Conservation (phyloP, 2,888 invertebrate species). For the Eugnorisma glareosa region DNA sequence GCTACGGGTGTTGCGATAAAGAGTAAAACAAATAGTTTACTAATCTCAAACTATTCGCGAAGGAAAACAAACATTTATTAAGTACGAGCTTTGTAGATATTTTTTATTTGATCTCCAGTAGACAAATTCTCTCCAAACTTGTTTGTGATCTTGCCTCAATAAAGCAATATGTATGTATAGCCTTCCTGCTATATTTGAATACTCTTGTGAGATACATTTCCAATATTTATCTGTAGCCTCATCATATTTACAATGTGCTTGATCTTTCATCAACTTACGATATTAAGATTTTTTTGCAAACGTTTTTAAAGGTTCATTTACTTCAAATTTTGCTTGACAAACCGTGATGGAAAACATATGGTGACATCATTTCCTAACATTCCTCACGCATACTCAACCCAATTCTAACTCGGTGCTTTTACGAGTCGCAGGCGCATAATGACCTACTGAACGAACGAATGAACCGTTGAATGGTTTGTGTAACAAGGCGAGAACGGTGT, state of each 20-base stretch:
- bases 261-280: conserved; percentile 13
- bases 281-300: conserved; percentile 7
- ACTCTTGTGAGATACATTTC: conserved; percentile 13
- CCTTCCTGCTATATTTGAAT: conserved; percentile 28
- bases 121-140: conserved; percentile 8
- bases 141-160: conserved; percentile 7
- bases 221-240: conserved; percentile 37
- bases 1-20: not conserved
- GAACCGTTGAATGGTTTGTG: conserved; percentile 50
- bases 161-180: conserved; percentile 28
- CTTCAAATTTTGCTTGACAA: conserved; percentile 18
- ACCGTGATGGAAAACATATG: conserved; percentile 26
- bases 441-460: conserved; percentile 52
- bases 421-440: conserved; percentile 50
- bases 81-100: not conserved
- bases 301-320: conserved; percentile 27
- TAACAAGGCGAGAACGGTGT: conserved; percentile 50
- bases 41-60: not conserved
- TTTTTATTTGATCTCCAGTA: conserved; percentile 17
- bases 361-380: conserved; percentile 50
- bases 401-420: conserved; percentile 56
- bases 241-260: conserved; percentile 36
- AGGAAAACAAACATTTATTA: not conserved
- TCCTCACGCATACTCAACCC: conserved; percentile 44
- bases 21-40: conserved; percentile 4